These are phyloP conservation scores for Eidolon helvum DNA, from an alignment of 2,113 vertebrate genomes.

Conservation along the genomic window DNA sequence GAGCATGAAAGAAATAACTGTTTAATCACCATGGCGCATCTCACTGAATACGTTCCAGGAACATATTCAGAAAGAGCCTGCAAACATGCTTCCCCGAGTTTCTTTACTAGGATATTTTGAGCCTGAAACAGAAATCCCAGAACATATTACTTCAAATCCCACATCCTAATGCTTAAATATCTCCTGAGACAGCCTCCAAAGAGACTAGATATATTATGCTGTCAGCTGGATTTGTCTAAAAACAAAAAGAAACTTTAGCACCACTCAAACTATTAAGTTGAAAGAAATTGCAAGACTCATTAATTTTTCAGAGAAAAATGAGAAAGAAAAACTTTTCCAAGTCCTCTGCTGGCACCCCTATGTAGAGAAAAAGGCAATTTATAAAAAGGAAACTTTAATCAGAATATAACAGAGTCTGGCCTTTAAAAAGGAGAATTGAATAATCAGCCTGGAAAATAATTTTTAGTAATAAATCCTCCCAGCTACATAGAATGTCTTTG, in stretches of 20 bases:
- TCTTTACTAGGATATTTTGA: neutral
- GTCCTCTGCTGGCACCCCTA: neutral
- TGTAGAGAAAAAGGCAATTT: neutral
- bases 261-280: neutral
- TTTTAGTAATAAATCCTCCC: neutral
- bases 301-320: slow-evolving; percentile 37
- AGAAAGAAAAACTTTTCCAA: neutral
- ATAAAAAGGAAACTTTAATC: slow-evolving; percentile 42
- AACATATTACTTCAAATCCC: neutral
- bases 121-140: neutral
- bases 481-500: neutral
- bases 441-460: slow-evolving; percentile 42
- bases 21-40: neutral
- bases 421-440: slow-evolving; percentile 51
- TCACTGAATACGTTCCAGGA: neutral
- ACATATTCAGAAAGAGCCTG: neutral
- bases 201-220: neutral
- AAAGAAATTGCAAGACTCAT: slow-evolving; percentile 38
- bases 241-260: neutral
- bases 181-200: neutral
- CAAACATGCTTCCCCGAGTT: neutral
- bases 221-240: neutral
- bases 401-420: slow-evolving; percentile 31
- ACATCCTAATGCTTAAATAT: neutral
- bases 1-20: neutral